phyloP scores from a whole-genome alignment of 2,113 vertebrate species.

The Oreocharis arfaki region DNA sequence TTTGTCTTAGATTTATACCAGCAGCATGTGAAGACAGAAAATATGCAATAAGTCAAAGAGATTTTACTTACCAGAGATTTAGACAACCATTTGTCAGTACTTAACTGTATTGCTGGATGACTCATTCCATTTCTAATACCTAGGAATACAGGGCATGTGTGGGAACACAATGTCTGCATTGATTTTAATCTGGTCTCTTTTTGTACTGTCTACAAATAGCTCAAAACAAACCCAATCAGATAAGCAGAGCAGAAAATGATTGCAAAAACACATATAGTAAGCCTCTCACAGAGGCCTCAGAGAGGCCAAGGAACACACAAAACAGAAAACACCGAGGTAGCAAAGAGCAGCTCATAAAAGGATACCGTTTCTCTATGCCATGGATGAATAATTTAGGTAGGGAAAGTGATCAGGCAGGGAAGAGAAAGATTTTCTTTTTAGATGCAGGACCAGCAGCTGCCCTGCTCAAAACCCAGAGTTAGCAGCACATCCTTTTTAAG shows the following conservation, averaged over 20 bases:
- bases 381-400: background rate
- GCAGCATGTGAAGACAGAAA: slow-evolving; percentile 20
- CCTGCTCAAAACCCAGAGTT: background rate
- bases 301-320: background rate
- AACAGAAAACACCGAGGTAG: background rate
- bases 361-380: background rate
- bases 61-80: slow-evolving; percentile 42
- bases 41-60: background rate
- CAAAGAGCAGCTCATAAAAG: background rate
- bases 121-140: slow-evolving; percentile 39
- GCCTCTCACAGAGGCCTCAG: background rate
- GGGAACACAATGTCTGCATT: slow-evolving; percentile 20
- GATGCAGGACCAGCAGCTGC: background rate
- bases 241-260: slow-evolving; percentile 36
- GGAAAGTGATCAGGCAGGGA: background rate
- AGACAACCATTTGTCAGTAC: slow-evolving; percentile 54
- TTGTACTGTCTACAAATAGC: slow-evolving; percentile 38
- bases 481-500: background rate
- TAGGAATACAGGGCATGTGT: slow-evolving; percentile 43
- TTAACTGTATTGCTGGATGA: slow-evolving; percentile 46
- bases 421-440: background rate
- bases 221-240: slow-evolving; percentile 14
- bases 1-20: slow-evolving; percentile 19
- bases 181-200: slow-evolving; percentile 58
- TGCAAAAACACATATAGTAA: slow-evolving; percentile 12